phyloP scores from a whole-genome alignment of 2,888 invertebrate genomes.

The Scaptomyza tumidula region DNA sequence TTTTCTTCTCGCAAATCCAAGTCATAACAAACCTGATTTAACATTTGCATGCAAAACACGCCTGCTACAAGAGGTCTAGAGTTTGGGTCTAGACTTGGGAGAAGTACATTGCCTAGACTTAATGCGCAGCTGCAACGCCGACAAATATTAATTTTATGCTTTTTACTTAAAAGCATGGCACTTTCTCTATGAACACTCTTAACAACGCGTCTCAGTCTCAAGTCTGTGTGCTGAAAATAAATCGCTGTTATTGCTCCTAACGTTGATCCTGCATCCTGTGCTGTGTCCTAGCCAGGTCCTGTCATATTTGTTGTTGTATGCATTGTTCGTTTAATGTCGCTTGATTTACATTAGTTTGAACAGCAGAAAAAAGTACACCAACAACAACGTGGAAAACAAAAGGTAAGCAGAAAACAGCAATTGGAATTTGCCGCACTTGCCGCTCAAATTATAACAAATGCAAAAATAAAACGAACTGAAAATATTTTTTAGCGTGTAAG shows the following conservation, averaged over 20 bases:
- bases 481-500: not conserved
- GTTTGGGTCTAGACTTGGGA: slow-evolving; percentile 5
- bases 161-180: slow-evolving; percentile 20
- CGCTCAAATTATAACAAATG: slow-evolving; percentile 32
- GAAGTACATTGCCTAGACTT: not conserved
- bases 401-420: slow-evolving; percentile 38
- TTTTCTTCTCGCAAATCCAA: slow-evolving; percentile 17
- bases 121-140: slow-evolving; percentile 53
- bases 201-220: not conserved
- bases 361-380: slow-evolving; percentile 23
- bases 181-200: slow-evolving; percentile 3
- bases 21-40: slow-evolving; percentile 27
- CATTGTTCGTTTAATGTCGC: slow-evolving; percentile 71
- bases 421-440: slow-evolving; percentile 63
- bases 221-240: slow-evolving; percentile 31
- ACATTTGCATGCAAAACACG: slow-evolving; percentile 26
- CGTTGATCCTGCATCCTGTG: slow-evolving; percentile 34
- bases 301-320: slow-evolving; percentile 64
- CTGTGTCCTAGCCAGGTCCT: slow-evolving; percentile 20
- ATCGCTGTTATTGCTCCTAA: slow-evolving; percentile 26
- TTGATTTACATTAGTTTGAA: slow-evolving; percentile 73
- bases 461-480: slow-evolving; percentile 8
- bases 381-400: slow-evolving; percentile 21
- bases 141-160: slow-evolving; percentile 58
- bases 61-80: slow-evolving; percentile 1